These are phyloP conservation scores for Syritta pipiens DNA, from an alignment of 2,888 invertebrate species.

Conservation along the genomic window DNA sequence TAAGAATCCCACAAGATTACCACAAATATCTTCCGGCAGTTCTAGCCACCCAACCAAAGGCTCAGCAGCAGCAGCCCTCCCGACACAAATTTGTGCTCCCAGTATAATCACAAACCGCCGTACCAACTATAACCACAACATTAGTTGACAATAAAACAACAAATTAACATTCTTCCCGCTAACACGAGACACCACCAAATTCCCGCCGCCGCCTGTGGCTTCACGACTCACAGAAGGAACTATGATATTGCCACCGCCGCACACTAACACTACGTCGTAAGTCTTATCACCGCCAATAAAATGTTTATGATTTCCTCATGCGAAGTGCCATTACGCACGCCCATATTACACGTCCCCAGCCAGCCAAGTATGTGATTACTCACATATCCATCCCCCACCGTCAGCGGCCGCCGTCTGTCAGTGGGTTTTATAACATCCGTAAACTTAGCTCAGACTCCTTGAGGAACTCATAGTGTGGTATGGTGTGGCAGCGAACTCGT, in stretches of 20 bases:
- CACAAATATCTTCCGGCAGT: constrained; percentile 23
- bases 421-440: constrained; percentile 58
- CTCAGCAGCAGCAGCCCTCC: neutral
- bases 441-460: constrained; percentile 51
- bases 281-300: constrained; percentile 65
- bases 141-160: constrained; percentile 67
- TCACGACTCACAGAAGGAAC: constrained; percentile 2
- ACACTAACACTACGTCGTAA: constrained; percentile 21
- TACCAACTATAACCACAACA: constrained; percentile 58
- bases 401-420: too few species aligned
- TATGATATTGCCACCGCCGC: neutral
- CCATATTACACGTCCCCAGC: constrained; percentile 33
- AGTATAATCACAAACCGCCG: constrained; percentile 34
- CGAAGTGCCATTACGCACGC: constrained; percentile 64
- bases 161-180: constrained; percentile 64
- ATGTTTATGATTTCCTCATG: constrained; percentile 67
- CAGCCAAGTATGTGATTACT: constrained; percentile 41
- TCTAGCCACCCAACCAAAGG: too few species aligned
- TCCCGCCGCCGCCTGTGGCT: constrained; percentile 33
- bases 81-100: constrained; percentile 27
- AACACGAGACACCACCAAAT: constrained; percentile 50
- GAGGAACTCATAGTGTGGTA: constrained; percentile 12
- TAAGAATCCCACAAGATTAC: constrained; percentile 19
- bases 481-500: constrained; percentile 33
- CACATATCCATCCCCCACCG: constrained; percentile 50